phyloP scores from a whole-genome alignment of 2,888 invertebrate genomes.

The Tenthredo notha region DNA sequence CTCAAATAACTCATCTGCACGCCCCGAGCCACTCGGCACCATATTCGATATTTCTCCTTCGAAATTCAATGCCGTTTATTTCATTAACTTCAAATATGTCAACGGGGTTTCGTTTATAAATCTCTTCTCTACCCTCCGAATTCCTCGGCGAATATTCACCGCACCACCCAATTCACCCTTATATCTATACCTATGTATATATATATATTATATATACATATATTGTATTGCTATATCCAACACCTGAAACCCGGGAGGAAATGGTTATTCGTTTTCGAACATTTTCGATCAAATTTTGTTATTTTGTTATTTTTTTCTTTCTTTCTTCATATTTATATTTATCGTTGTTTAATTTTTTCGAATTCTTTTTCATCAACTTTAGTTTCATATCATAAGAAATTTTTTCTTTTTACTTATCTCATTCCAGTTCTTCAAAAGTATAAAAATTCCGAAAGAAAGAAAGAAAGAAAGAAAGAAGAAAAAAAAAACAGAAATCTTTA shows the following conservation, averaged over 20 bases:
- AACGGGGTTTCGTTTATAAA: slow-evolving; percentile 34
- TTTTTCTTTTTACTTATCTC: not conserved
- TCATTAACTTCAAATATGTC: slow-evolving; percentile 47
- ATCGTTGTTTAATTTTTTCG: not conserved
- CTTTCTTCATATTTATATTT: not conserved
- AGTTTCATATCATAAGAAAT: too few relatives aligned
- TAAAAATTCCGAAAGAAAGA: too few relatives aligned
- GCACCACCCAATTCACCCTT: not conserved
- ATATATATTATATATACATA: not conserved
- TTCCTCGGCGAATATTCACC: slow-evolving; percentile 23
- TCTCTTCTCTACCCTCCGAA: slow-evolving; percentile 1
- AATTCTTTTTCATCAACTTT: too few relatives aligned
- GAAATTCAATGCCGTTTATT: slow-evolving; percentile 40
- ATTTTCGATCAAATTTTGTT: too few relatives aligned
- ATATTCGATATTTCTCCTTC: not conserved
- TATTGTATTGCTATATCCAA: not conserved
- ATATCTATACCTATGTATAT: not conserved
- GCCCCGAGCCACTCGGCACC: not conserved
- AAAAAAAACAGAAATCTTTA: too few relatives aligned
- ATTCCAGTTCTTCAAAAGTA: not conserved
- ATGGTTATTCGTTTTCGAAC: not conserved
- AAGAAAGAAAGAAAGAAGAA: too few relatives aligned
- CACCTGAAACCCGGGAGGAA: not conserved
- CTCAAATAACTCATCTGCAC: slow-evolving; percentile 10
- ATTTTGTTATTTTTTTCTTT: too few relatives aligned